A percentile compares a stretch with the other conserved stretches of the same genome.
Evolutionary conservation across 2,888 invertebrate species (phyloP).

Genomic region (Thera obeliscata): DNA sequence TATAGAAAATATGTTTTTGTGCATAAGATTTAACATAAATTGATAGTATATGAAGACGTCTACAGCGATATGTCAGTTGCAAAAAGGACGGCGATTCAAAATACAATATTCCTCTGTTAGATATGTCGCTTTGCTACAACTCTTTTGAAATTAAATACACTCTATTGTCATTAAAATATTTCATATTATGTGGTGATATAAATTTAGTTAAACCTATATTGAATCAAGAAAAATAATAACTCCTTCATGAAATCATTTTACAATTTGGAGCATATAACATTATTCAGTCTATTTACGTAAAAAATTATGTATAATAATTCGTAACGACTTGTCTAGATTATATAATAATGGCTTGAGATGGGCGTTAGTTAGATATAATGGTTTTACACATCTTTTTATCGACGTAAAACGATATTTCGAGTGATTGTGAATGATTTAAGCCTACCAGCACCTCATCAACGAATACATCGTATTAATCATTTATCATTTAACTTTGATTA

Average conservation of each 20-base stretch:
- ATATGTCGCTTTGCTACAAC: constrained; percentile 51
- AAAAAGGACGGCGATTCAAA: constrained; percentile 44
- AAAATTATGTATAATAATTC: constrained; percentile 61
- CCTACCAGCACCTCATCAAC: constrained; percentile 75
- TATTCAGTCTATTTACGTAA: constrained; percentile 75
- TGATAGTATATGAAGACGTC: constrained; percentile 45
- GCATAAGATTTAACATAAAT: constrained; percentile 40
- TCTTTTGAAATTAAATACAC: constrained; percentile 42
- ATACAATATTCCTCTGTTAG: constrained; percentile 42
- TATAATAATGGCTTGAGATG: constrained; percentile 47
- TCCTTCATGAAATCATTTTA: constrained; percentile 41
- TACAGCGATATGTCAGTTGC: constrained; percentile 69
- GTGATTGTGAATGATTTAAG: constrained; percentile 52
- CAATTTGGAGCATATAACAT: constrained; percentile 65
- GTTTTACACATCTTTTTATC: constrained; percentile 32
- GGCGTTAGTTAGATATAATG: constrained; percentile 48
- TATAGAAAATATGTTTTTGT: constrained; percentile 47
- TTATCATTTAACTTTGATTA: constrained; percentile 30
- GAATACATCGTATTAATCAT: constrained; percentile 51
- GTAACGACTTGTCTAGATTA: constrained; percentile 56
- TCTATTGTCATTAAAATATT: constrained; percentile 49
- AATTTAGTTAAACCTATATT: constrained; percentile 36
- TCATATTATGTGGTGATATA: constrained; percentile 33
- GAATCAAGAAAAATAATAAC: constrained; percentile 36
- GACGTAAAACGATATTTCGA: constrained; percentile 25